Conservation (phyloP, 92 coral and sea anemone genomes). For the Parazoanthus atlanticus region DNA sequence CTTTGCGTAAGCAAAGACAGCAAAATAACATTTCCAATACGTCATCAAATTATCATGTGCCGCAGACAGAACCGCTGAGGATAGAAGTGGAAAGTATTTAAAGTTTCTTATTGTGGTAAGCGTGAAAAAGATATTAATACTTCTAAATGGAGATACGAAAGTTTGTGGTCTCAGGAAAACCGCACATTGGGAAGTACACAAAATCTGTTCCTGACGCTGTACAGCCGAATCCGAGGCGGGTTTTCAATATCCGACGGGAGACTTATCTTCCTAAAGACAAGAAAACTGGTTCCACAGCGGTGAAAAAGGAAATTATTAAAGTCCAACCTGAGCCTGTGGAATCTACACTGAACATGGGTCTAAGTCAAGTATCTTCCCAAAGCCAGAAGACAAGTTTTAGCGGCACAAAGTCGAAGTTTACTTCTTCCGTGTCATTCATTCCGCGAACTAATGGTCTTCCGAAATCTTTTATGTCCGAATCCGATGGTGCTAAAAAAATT, state of each 20-base stretch:
- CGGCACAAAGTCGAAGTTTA: neutral
- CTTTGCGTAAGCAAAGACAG: neutral
- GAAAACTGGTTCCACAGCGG: neutral
- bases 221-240: slow-evolving; percentile 12
- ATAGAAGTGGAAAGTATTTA: neutral
- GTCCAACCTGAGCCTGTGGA: neutral
- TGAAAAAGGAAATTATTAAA: neutral
- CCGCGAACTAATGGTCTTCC: slow-evolving; percentile 14
- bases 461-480: neutral
- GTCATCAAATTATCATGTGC: neutral
- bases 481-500: neutral
- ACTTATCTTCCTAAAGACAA: neutral
- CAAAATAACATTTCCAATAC: neutral
- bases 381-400: neutral
- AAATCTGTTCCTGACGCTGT: neutral
- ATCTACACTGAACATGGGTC: neutral
- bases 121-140: neutral
- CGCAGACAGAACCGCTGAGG: neutral
- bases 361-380: neutral
- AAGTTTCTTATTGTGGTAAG: neutral
- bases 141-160: neutral
- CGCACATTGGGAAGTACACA: neutral
- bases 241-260: neutral
- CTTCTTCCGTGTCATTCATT: slow-evolving; percentile 19
- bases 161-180: neutral